phyloP scores from a whole-genome alignment of 1,140 invertebrate genomes.

The Caerostris darwini region DNA sequence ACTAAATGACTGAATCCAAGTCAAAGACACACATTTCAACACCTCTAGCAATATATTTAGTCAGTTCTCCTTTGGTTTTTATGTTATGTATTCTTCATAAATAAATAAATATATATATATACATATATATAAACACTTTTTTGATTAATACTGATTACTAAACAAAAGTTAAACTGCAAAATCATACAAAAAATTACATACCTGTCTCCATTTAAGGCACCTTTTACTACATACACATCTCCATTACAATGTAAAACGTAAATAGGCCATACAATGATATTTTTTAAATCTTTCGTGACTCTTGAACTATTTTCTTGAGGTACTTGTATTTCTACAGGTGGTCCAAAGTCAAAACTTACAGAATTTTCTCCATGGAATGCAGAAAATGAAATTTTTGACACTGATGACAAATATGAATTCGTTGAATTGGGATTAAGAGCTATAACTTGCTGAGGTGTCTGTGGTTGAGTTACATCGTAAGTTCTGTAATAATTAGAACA shows the following conservation, averaged over 20 bases:
- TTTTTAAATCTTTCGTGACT: slow-evolving; percentile 45
- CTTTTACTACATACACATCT: slow-evolving; percentile 85
- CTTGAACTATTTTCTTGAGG: slow-evolving; percentile 1
- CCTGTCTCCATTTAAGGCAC: slow-evolving; percentile 67
- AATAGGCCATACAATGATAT: slow-evolving; percentile 86
- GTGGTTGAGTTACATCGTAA: slow-evolving; percentile 81
- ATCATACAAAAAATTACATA: slow-evolving; percentile 17
- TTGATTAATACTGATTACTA: neutral
- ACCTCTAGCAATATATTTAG: too few relatives aligned
- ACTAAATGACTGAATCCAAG: too few relatives aligned
- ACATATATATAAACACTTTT: neutral
- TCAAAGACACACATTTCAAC: too few relatives aligned
- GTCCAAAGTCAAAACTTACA: slow-evolving; percentile 91
- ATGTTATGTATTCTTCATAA: too few relatives aligned
- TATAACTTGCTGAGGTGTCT: slow-evolving; percentile 80
- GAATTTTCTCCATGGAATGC: slow-evolving; percentile 89
- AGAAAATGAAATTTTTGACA: slow-evolving; percentile 78
- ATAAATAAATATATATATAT: too few relatives aligned
- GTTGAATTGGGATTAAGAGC: slow-evolving; percentile 78
- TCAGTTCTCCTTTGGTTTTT: too few relatives aligned
- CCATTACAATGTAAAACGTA: slow-evolving; percentile 92
- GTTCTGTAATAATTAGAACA: slow-evolving; percentile 67
- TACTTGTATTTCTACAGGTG: slow-evolving; percentile 82
- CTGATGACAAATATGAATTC: slow-evolving; percentile 68
- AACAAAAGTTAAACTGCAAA: neutral